Percentiles rank a stretch among this genome's conserved stretches.
phyloP scores from a whole-genome alignment of 2,888 invertebrate genomes.

The Parnassius mnemosyne region DNA sequence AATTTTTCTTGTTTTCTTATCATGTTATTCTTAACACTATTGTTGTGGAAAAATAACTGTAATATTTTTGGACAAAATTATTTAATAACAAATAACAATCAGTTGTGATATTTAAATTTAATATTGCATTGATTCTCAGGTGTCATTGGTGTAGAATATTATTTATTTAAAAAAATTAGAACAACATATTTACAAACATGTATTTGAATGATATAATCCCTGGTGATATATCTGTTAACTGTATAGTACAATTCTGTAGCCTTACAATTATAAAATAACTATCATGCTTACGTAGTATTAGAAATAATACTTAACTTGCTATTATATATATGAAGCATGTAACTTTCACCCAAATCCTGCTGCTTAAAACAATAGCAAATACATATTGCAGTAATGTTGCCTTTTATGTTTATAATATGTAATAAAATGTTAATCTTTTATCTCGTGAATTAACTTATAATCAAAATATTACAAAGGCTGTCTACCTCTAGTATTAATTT shows the following conservation, averaged over 20 bases:
- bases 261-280: slow-evolving; percentile 59
- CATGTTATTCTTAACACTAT: too few relatives aligned
- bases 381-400: too few relatives aligned
- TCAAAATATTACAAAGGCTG: neutral
- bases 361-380: too few relatives aligned
- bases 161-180: slow-evolving; percentile 22
- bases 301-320: neutral
- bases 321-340: too few relatives aligned
- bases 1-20: too few relatives aligned
- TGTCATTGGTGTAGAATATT: slow-evolving; percentile 56
- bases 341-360: too few relatives aligned
- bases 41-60: too few relatives aligned
- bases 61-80: too few relatives aligned
- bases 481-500: too few relatives aligned
- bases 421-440: neutral
- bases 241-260: slow-evolving; percentile 71
- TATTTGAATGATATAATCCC: slow-evolving; percentile 20
- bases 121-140: slow-evolving; percentile 39
- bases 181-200: neutral
- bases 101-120: too few relatives aligned
- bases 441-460: neutral
- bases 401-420: too few relatives aligned
- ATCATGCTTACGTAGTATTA: slow-evolving; percentile 33
- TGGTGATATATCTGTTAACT: slow-evolving; percentile 42
- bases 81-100: too few relatives aligned